Base-by-base conservation (phyloP, 1,140 invertebrate species). In the Homarus americanus region DNA sequence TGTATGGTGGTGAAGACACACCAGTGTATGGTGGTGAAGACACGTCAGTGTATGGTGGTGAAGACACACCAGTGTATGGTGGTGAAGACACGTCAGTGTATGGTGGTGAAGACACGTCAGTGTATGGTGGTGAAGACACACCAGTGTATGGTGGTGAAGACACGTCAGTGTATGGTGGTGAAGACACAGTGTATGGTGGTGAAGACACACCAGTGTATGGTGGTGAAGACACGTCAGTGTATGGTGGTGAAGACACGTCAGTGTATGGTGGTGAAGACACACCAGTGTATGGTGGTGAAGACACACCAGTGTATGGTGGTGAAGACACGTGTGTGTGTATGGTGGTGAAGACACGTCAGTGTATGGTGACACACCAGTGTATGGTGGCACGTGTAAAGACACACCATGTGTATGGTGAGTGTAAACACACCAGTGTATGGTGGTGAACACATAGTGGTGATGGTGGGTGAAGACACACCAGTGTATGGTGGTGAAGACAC, bases 1-100 rank as follows among this genome's bases (percentile, higher is more conserved):
- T 38, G 36, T 34, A 58, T 82, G 44, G 34, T 32, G 41, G 41
- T 73, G 78, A 80, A 80, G 34, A 75, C 34, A 44, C 28, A 10
- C 78, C 2, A 28, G 41, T 10, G 44, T 80, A 80, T n/a, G n/a
- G n/a, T 49, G 78, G n/a, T 80, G 83, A 72, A 24, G 38, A 20
- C n/a, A 75, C 17, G 36, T 40, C 40, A 1, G 10, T 34, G 12
- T 75, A 76, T n/a, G n/a, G n/a, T 34, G 41, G 12, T 53, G 83
- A 73, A 24, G 83, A 76, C 1, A 34, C 7, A 12, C 36, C 73
- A 9, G 40, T 32, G 38, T 41, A 76, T n/a, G 28, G 49, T 34
- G 36, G 24, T n/a, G n/a, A n/a, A n/a, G n/a, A n/a, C n/a, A n/a
- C n/a, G n/a, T n/a, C n/a, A n/a, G n/a, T n/a, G n/a, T n/a, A n/a